Evolutionary conservation across 2,797 vertebrate species (phyloP).

Genomic region (Nothura maculosa): DNA sequence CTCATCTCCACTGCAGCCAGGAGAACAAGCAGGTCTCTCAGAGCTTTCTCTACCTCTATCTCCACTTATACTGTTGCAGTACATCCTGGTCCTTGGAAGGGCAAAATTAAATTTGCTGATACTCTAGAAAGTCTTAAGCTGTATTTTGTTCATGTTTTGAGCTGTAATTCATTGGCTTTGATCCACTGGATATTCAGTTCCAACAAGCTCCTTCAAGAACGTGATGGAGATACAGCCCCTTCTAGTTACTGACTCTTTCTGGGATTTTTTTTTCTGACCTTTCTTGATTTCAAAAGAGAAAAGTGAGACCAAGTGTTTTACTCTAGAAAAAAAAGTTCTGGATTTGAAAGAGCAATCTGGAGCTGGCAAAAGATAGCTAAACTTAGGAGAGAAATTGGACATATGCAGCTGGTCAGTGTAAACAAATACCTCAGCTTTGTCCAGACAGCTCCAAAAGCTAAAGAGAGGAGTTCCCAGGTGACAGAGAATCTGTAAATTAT

Average conservation of each 20-base stretch:
- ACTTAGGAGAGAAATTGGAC: neutral
- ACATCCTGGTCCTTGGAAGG: fast-evolving
- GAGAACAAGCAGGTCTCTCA: neutral
- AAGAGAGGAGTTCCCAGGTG: neutral
- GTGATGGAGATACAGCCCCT: neutral
- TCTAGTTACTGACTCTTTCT: neutral
- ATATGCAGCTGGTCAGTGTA: neutral
- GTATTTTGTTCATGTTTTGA: neutral
- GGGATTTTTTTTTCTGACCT: neutral
- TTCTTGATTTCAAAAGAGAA: neutral
- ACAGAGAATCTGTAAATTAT: neutral
- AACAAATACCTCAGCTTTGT: neutral
- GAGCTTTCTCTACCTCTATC: neutral
- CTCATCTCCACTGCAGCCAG: neutral
- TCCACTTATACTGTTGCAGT: neutral
- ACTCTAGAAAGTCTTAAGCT: neutral
- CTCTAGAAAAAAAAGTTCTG: neutral
- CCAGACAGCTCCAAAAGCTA: neutral
- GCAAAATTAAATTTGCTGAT: neutral
- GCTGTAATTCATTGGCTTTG: neutral
- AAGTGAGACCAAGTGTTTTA: neutral
- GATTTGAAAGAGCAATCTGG: neutral
- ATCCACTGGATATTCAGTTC: neutral
- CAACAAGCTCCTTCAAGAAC: neutral
- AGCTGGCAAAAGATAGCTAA: neutral